Evolutionary conservation across 2,888 invertebrate genomes (phyloP), one percentile per base, ranked within the genome.

Genomic region (Pseudanteris insignis): DNA sequence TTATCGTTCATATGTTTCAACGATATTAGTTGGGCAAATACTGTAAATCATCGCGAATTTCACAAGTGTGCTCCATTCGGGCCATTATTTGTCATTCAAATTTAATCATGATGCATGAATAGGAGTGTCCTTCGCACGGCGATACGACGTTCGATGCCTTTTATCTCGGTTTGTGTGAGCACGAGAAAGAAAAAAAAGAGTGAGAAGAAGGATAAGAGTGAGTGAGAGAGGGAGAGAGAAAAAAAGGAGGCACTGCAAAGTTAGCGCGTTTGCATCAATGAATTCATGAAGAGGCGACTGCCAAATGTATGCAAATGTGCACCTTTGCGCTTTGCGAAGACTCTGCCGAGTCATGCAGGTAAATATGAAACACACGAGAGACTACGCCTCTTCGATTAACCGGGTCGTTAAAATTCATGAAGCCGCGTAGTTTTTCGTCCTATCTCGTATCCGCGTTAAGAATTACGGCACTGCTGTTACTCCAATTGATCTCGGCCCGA

Each of bases 261-360:
- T 34, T 54, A 8, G 38, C 54, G 46, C 41, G 14, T 44, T 21
- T 41, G 18, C 54, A 24, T 46, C 38, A 48, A 41, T 48, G 50
- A 61, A 55, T 55, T 50, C 50, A 50, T 28, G 44, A 50, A 44
- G 30, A 60, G 48, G 13, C 43, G 44, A 36, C 54, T 55, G 61
- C 46, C 61, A 51, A 62, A 62, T 57, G 48, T 62, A 62, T 62
- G 62, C 57, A 62, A 62, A 62, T 62, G 51, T 15, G 50, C 46
- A 43, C 41, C 46, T 40, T 40, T 41, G 51, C 30, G 50, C 30
- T 34, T 10, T 2, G 50, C 38, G 10, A 34, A 58, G 47, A 47
- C 41, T 44, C 34, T 24, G 51, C 28, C 59, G 47, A 47, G 51
- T 53, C 59, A 47, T 59, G 46, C 38, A 43, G 44, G 48, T 30